Percentiles rank a stretch among this genome's conserved stretches.
phyloP scores from a whole-genome alignment of 2,797 vertebrate genomes.

The Neostethus bicornis region DNA sequence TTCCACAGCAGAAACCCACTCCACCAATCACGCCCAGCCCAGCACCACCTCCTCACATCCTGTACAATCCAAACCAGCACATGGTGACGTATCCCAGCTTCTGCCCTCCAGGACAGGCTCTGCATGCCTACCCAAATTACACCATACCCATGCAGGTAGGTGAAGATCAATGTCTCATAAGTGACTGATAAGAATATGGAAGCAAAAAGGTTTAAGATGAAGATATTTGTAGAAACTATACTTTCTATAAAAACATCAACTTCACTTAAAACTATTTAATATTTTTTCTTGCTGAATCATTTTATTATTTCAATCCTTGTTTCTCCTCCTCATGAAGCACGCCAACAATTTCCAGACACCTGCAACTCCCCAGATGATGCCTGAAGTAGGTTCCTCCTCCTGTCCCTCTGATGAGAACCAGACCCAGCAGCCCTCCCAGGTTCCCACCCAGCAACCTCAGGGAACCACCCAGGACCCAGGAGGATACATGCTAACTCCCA shows the following conservation, averaged over 20 bases:
- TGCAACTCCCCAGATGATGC: slow-evolving; percentile 72
- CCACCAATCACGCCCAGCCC: slow-evolving; percentile 78
- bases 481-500: slow-evolving; percentile 81
- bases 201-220: neutral
- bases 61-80: slow-evolving; percentile 92
- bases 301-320: slow-evolving; percentile 5
- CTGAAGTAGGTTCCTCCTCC: slow-evolving; percentile 57
- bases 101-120: slow-evolving; percentile 78
- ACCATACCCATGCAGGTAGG: slow-evolving; percentile 86
- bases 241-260: slow-evolving; percentile 20
- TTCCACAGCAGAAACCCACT: slow-evolving; percentile 79
- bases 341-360: slow-evolving; percentile 78
- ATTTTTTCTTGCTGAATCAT: slow-evolving; percentile 5
- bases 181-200: neutral
- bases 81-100: slow-evolving; percentile 86
- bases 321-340: slow-evolving; percentile 75
- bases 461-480: slow-evolving; percentile 79
- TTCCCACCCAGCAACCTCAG: slow-evolving; percentile 76
- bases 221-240: slow-evolving; percentile 10
- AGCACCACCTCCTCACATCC: slow-evolving; percentile 84
- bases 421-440: slow-evolving; percentile 74
- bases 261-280: slow-evolving; percentile 12
- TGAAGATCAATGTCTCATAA: neutral
- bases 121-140: slow-evolving; percentile 88
- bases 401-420: slow-evolving; percentile 76